Base-by-base conservation (phyloP, 2,113 vertebrate genomes). In the Hippolais icterina region DNA sequence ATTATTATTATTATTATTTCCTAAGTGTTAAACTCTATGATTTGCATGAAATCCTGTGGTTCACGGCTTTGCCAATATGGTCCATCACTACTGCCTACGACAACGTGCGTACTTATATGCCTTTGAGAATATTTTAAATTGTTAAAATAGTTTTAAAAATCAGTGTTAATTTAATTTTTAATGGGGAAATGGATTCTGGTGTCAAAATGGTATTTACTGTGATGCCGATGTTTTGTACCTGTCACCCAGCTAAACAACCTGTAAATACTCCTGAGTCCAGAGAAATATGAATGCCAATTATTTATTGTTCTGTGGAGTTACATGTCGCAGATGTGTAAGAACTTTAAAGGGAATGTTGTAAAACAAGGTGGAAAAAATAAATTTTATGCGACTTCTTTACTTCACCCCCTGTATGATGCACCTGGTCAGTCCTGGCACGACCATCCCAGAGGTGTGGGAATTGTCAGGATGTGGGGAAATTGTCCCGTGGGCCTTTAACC, bases 301-400 rank as follows among this genome's bases (percentile, higher is more conserved):
- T 95, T 93, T 97, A 90, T 97, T 97, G 97, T 95, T 95, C 54
- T 94, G 88, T 95, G 89, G 88, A 93, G 71, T 95, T 96, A 39
- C 33, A 71, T 93, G 90, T 96, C 95, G 57, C 95, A 92, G 91
- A 89, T 88, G 33, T 87, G 86, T 94, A 78, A 93, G 87, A 95
- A 94, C 76, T 76, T 95, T 64, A 96, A 97, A 96, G 94, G 89
- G 95, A 96, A 95, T 71, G 65, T 61, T 96, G 82, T 80, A 95
- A 94, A 97, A 97, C 89, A 89, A 96, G 60, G 64, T 78, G 69
- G 87, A 95, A 86, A 44, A 93, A 93, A 88, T 87, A 76, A 96
- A 97, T 97, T 98, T 96, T 94, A 96, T 88, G 88, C 80, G 92
- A 94, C 69, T 95, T 93, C 89, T 78, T 76, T 53, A 69, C 27